A percentile compares a stretch with the other conserved stretches of the same genome.
These are phyloP conservation scores for Podarcis siculus DNA, from an alignment of 2,797 vertebrate genomes.

Conservation along the genomic window DNA sequence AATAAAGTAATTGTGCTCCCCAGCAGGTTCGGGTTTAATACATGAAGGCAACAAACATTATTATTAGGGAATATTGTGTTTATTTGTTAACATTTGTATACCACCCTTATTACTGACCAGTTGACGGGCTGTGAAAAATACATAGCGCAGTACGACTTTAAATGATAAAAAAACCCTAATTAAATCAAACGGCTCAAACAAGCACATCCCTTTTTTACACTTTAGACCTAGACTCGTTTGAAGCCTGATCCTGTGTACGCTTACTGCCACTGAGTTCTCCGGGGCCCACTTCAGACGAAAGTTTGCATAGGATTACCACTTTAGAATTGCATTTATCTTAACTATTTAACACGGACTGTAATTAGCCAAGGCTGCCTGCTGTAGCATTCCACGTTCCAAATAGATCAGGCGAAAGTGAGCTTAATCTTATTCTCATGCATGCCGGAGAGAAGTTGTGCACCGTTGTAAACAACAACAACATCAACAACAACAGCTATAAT, in stretches of 20 bases:
- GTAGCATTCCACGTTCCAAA: neutral
- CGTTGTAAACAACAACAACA: neutral
- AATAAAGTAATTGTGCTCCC: slow-evolving; percentile 52
- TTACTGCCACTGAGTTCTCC: neutral
- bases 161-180: neutral
- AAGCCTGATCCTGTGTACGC: neutral
- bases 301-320: neutral
- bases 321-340: neutral
- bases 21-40: slow-evolving; percentile 42
- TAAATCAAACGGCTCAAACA: no score
- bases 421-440: no score
- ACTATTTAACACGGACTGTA: neutral
- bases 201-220: neutral
- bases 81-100: neutral
- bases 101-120: no score
- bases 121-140: neutral
- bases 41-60: slow-evolving; percentile 13
- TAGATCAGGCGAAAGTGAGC: neutral
- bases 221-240: neutral
- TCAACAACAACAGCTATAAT: neutral
- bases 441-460: neutral
- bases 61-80: neutral
- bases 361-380: neutral
- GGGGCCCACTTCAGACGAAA: neutral
- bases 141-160: neutral